Evolutionary conservation across 2,888 invertebrate species (phyloP).

Genomic region (Cephus spinipes): DNA sequence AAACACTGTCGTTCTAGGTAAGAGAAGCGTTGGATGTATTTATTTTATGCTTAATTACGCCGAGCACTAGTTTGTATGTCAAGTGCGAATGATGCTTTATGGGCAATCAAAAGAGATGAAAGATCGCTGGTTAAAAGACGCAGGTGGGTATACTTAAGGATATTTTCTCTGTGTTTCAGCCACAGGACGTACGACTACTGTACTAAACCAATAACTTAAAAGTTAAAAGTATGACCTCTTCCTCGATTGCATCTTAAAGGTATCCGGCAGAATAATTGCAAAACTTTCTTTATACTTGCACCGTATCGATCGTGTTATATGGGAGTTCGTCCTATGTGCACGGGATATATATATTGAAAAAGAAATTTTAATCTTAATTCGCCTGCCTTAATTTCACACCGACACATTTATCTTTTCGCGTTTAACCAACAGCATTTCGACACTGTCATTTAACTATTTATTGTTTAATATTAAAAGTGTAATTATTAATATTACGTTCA

Average conservation of each 20-base stretch:
- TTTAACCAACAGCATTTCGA: slow-evolving; percentile 26
- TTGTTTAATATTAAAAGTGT: slow-evolving; percentile 35
- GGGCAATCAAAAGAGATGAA: neutral
- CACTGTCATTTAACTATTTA: slow-evolving; percentile 39
- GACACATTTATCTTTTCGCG: neutral
- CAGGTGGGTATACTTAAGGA: neutral
- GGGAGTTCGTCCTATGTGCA: neutral
- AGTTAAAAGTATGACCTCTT: slow-evolving; percentile 33
- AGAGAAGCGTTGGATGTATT: slow-evolving; percentile 17
- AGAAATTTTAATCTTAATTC: neutral
- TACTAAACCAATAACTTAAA: slow-evolving; percentile 24
- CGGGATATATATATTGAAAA: neutral
- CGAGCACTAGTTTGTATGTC: neutral
- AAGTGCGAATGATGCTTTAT: neutral
- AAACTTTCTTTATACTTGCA: neutral
- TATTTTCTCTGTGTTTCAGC: slow-evolving; percentile 15
- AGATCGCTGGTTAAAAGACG: neutral
- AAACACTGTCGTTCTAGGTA: slow-evolving; percentile 59
- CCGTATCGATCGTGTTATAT: neutral
- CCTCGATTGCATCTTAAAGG: slow-evolving; percentile 36
- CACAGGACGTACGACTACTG: slow-evolving; percentile 1
- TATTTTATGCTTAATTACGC: neutral
- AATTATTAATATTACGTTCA: slow-evolving; percentile 1
- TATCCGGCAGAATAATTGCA: neutral
- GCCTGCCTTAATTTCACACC: neutral